Evolutionary conservation across 2,797 vertebrate species (phyloP).

Genomic region (Sebastiscus albofasciatus): DNA sequence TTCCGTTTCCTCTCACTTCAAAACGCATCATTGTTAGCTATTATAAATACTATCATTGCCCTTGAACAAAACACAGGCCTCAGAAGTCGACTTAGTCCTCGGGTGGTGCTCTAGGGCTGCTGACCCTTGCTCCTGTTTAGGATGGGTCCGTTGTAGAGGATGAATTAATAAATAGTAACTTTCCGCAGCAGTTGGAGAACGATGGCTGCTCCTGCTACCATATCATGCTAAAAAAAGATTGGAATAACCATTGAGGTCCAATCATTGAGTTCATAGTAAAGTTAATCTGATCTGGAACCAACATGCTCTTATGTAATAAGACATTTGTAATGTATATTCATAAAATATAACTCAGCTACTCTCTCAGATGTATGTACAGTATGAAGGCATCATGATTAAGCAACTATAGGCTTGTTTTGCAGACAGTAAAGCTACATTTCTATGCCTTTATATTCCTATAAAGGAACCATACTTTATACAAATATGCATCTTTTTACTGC

Average conservation of each 20-base stretch:
- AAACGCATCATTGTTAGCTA: background rate
- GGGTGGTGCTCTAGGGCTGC: background rate
- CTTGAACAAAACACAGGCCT: background rate
- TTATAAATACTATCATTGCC: background rate
- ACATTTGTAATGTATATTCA: slow-evolving; percentile 27
- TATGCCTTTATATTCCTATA: background rate
- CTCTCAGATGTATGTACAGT: slow-evolving; percentile 48
- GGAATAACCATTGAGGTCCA: background rate
- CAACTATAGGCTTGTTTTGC: slow-evolving; percentile 50
- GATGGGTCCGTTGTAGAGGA: background rate
- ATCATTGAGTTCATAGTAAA: background rate
- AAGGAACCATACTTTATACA: background rate
- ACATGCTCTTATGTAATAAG: slow-evolving; percentile 10
- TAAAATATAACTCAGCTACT: slow-evolving; percentile 18
- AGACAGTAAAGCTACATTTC: background rate
- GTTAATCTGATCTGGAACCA: background rate
- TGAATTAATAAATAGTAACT: background rate
- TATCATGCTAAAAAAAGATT: background rate
- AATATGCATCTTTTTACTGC: background rate
- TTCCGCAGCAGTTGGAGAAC: background rate
- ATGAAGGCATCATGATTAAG: slow-evolving; percentile 70
- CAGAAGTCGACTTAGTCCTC: background rate
- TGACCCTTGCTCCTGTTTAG: background rate
- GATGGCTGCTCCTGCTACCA: background rate
- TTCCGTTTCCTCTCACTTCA: background rate